Evolutionary conservation across 2,113 vertebrate species (phyloP).

Genomic region (Thinocorus orbignyianus): DNA sequence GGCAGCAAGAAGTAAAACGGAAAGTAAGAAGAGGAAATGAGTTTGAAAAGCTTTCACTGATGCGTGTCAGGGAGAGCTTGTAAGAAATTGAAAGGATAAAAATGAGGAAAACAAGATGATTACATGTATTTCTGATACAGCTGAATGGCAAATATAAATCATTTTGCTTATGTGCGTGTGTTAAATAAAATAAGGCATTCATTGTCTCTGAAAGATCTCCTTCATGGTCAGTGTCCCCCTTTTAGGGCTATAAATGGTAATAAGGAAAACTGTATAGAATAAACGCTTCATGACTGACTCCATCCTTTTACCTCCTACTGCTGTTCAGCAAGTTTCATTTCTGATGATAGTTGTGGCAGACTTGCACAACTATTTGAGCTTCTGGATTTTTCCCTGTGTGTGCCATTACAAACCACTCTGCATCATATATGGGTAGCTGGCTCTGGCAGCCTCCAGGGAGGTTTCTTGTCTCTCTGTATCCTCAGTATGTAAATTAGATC

Average conservation of each 20-base stretch:
- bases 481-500: background rate
- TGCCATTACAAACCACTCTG: background rate
- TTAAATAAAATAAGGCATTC: background rate
- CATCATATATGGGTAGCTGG: background rate
- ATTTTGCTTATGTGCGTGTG: background rate
- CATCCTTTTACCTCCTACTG: background rate
- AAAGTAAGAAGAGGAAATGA: conserved; percentile 12
- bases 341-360: background rate
- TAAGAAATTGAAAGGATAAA: background rate
- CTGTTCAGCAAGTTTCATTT: background rate
- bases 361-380: background rate
- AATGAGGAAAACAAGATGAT: background rate
- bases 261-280: background rate
- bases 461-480: background rate
- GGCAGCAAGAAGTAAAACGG: background rate
- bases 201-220: background rate
- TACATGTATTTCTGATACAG: background rate
- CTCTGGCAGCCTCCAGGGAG: background rate
- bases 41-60: background rate
- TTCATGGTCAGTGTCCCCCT: background rate
- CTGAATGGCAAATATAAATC: background rate
- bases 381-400: background rate
- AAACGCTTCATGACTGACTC: background rate
- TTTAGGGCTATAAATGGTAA: background rate
- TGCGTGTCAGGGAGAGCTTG: background rate